phyloP scores from a whole-genome alignment of 1,140 invertebrate species.

The Drosophila lacteicornis region DNA sequence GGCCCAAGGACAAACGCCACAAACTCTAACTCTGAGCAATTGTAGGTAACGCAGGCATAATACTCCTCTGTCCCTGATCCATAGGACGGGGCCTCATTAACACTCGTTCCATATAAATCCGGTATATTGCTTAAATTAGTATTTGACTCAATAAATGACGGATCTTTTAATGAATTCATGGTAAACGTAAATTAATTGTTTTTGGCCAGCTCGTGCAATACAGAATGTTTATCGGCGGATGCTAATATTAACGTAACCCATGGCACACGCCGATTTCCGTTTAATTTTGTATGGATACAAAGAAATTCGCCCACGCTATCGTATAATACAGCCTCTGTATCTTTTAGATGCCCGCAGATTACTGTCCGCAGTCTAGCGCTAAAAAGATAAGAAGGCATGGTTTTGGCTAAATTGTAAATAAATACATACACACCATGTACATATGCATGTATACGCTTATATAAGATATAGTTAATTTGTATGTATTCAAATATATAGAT shows the following conservation, averaged over 20 bases:
- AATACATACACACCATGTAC: constrained; percentile 18
- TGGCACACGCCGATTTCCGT: constrained; percentile 40
- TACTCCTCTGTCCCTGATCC: constrained; percentile 39
- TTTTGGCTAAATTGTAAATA: constrained; percentile 65
- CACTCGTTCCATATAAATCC: constrained; percentile 12
- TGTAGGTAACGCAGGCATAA: constrained; percentile 81
- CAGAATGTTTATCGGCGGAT: constrained; percentile 5
- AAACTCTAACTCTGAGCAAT: constrained; percentile 86
- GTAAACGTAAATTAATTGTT: neutral
- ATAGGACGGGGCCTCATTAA: constrained; percentile 6
- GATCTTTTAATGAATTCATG: constrained; percentile 22
- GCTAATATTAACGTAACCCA: constrained; percentile 17
- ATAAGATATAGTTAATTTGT: constrained; percentile 17
- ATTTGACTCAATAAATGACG: neutral
- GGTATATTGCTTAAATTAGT: constrained; percentile 25
- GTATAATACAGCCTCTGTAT: constrained; percentile 69
- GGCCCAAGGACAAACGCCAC: constrained; percentile 86
- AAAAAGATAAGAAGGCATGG: constrained; percentile 68
- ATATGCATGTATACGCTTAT: constrained; percentile 5
- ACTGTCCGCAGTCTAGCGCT: constrained; percentile 74
- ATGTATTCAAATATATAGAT: constrained; percentile 24
- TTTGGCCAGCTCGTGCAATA: neutral
- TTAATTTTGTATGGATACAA: constrained; percentile 20
- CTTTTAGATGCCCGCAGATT: constrained; percentile 75
- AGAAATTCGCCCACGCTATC: constrained; percentile 38